Evolutionary conservation across 2,113 vertebrate species (phyloP), one percentile per base, ranked within the genome.

Genomic region (Cinclus cinclus): DNA sequence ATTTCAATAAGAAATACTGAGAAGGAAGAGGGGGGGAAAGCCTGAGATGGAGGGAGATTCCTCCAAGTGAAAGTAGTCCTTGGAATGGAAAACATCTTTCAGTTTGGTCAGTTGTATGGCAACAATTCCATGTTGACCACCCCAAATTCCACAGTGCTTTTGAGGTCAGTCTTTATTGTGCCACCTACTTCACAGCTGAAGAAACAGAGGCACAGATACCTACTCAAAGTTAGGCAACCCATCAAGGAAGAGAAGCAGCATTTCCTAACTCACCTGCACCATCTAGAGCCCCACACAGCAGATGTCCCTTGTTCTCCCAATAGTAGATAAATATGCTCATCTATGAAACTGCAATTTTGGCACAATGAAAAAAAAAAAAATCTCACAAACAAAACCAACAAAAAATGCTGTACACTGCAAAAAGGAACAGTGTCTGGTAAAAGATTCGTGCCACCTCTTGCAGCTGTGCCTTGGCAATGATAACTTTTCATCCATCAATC

Each of bases 221-320:
- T 55, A 49, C 24, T 41, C 75, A 4, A 15, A 52, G 42, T 93
- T 85, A 63, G 47, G 88, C 59, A 96, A 89, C 42, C 20, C 28
- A 37, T 31, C 55, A 77, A 39, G 79, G 53, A 37, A 82, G 39
- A 91, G 78, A 58, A 58, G 50, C 55, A 53, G 65, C 63, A 17
- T 83, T 95, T 80, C 70, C 80, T 88, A 95, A 92, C 71, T 95
- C 94, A 70, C 92, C 94, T 94, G 90, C 95, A 95, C 93, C 94
- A 95, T 79, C 95, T 97, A 96, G 50, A 94, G 91, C 65, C 80
- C 46, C 46, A 52, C 12, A 21, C 14, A 64, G 21, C 62, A 91
- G 55, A 35, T 17, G 13, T 76, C 53, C 20, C 30, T 41, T 35
- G 10, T 4, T 58, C 62, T 87, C 65, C 74, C 88, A 53, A 59